Conservation (phyloP, 2,888 invertebrate species). For the Temnothorax rugatulus region DNA sequence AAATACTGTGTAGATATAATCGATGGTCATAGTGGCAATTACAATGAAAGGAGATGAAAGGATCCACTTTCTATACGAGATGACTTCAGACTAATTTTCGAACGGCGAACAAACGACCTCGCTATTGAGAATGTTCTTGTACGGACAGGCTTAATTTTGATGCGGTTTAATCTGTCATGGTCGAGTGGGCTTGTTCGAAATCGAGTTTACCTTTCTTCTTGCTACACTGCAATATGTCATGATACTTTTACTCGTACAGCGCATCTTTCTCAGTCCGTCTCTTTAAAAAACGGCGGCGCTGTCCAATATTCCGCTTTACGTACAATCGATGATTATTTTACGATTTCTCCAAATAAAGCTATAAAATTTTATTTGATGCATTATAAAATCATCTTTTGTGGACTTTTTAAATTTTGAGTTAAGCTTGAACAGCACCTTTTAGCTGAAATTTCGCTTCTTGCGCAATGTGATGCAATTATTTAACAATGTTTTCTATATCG, state of each 20-base stretch:
- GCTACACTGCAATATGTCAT: not conserved
- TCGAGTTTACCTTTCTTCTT: not conserved
- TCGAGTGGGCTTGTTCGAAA: not conserved
- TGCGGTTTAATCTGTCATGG: not conserved
- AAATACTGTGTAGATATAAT: not conserved
- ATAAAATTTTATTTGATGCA: not conserved
- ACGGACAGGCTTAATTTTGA: constrained; percentile 1
- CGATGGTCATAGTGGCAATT: not conserved
- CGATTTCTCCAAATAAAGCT: not conserved
- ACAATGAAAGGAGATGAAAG: constrained; percentile 40
- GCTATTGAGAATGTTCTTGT: constrained; percentile 7
- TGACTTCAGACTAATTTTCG: not conserved
- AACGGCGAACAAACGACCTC: not conserved
- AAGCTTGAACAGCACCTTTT: not conserved
- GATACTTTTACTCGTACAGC: not conserved
- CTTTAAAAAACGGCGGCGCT: not conserved
- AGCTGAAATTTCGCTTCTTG: not conserved
- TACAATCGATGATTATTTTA: not conserved
- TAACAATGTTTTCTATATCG: not conserved
- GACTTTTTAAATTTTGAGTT: not conserved
- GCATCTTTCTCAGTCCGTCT: not conserved
- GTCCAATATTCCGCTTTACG: not conserved
- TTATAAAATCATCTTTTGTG: not conserved
- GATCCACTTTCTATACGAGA: not conserved
- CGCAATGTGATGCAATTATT: not conserved